Base-by-base conservation (phyloP, 2,113 vertebrate species). In the Oryctolagus cuniculus region DNA sequence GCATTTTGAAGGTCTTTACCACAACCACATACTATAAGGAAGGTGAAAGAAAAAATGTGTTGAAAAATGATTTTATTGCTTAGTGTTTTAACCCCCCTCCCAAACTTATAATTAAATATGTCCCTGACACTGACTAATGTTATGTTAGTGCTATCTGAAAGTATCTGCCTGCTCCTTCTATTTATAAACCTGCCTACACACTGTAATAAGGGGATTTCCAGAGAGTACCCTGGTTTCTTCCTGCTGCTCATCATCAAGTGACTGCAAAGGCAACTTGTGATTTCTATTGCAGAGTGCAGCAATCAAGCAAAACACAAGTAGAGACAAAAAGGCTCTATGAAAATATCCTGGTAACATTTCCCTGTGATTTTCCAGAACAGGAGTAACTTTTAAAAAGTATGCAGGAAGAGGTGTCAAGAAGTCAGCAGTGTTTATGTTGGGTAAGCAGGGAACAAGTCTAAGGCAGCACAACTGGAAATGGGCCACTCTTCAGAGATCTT, bases 301-400 rank as follows among this genome's bases (percentile, higher is more conserved):
- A 79, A 96, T 67, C 70, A 84, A 80, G 84, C 73, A 38, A 72
- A 83, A 86, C 83, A 3, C 22, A 73, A 85, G 66, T 10, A 27
- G 64, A 80, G 55, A 80, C 38, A 78, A 79, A 75, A 86, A 92
- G 25, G 4, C 8, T 80, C 34, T 36, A 36, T 34, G 55, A 63
- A 93, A 83, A 10, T 66, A 86, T 73, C 72, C 83, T 91, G 13
- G 74, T 82, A 87, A 38, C 27, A 93, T 94, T 93, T 96, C 88
- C 67, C 69, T 91, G 61, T 91, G 70, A 97, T 19, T 96, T 91
- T 96, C 89, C 1, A 85, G 82, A 95, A 90, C 34, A 84, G 66
- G n/a, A 89, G 97, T 90, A 95, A 38, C 80, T 25, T 67, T 70
- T 17, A 77, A 61, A 80, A 97, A 69, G 78, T 79, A 70, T 92